phyloP scores from a whole-genome alignment of 2,797 vertebrate genomes.

The Anabacerthia variegaticeps region DNA sequence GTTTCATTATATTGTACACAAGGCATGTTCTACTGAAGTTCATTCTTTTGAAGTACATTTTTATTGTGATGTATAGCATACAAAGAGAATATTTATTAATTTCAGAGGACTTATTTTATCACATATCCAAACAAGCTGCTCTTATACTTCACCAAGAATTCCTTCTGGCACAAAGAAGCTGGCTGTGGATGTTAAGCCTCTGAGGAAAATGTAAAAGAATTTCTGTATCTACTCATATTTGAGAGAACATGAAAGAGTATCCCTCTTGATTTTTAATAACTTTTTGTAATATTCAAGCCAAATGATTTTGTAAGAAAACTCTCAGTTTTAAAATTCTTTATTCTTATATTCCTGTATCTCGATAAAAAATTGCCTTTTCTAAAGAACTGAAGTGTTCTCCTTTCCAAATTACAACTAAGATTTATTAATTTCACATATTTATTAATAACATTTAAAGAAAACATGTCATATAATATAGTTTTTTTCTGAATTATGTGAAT shows the following conservation, averaged over 20 bases:
- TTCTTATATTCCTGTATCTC: background rate
- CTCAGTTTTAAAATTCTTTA: background rate
- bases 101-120: too few relatives aligned
- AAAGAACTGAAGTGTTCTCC: background rate
- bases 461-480: background rate
- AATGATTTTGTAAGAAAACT: background rate
- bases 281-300: background rate
- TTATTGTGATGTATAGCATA: background rate
- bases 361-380: background rate
- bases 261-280: background rate
- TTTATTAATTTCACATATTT: background rate
- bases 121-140: background rate
- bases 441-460: background rate
- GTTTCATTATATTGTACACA: background rate
- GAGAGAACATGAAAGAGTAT: background rate
- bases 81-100: background rate
- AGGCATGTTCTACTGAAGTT: background rate
- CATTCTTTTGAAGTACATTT: background rate
- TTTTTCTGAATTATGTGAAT: background rate
- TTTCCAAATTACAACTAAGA: background rate
- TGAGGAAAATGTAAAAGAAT: background rate
- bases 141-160: background rate
- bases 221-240: background rate
- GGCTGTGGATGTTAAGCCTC: accelerated
- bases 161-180: background rate